Evolutionary conservation across 2,888 invertebrate species (phyloP), one percentile per base, ranked within the genome.

Genomic region (Calameuta filiformis): DNA sequence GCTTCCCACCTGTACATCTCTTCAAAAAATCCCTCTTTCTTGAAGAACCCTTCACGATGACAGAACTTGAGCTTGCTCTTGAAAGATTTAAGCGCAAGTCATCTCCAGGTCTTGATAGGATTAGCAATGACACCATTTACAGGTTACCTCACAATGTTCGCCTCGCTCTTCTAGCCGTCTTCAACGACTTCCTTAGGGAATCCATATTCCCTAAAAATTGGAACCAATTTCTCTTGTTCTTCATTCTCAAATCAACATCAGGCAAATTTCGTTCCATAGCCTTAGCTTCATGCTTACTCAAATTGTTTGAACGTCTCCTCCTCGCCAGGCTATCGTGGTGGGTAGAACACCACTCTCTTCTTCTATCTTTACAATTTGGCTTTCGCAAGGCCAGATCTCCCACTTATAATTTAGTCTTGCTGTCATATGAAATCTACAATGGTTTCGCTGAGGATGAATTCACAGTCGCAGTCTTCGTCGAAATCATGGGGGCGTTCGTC

Each of bases 401-500:
- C 69, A 12, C 40, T 0, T 79, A 81, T 56, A 81, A 81, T 23
- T 69, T 79, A 0, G n/a, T 68, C 0, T 73, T 78, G 1, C 76
- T 81, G 4, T 30, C 76, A 23, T 76, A 76, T 0, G 75, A 79
- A 15, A 81, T 79, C 1, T 35, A 71, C 9, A 71, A 69, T 0
- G 75, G 79, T 2, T 76, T 79, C 11, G 74, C 12, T 1, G 69
- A 75, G 2, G 68, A 37, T 0, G 23, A 76, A 35, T 69, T 1
- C 4, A 73, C 76, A 71, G 69, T 69, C 40, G 35, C 11, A 3
- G 69, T 69, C 35, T 78, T 78, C n/a, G 30, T 79, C 1, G 81
- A 79, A 33, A 77, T 79, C 12, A 73, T 77, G n/a, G 77, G 75
- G 6, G 81, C 79, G 4, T 81, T 80, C 23, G 81, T 79, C 34